phyloP scores from a whole-genome alignment of 2,113 vertebrate genomes.

The Dryoscopus gambensis region DNA sequence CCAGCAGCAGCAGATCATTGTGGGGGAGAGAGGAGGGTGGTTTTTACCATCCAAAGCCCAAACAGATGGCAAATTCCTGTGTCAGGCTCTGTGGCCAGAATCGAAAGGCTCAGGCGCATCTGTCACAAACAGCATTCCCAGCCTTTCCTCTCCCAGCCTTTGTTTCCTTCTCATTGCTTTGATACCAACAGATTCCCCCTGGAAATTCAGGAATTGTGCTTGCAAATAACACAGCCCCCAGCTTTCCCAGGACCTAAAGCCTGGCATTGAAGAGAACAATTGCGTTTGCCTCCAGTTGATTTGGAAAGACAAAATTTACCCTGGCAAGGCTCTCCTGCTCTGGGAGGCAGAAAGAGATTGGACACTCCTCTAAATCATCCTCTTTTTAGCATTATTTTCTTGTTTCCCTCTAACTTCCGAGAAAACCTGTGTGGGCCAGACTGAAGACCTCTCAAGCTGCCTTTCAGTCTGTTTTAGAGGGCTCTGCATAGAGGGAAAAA shows the following conservation, averaged over 20 bases:
- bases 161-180: conserved; percentile 36
- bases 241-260: conserved; percentile 3
- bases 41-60: not conserved
- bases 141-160: not conserved
- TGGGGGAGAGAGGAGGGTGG: not conserved
- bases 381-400: not conserved
- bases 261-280: not conserved
- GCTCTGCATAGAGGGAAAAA: not conserved
- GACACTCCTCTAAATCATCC: not conserved
- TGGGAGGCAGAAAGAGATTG: not conserved
- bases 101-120: not conserved
- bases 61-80: conserved; percentile 44
- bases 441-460: not conserved
- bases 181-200: conserved; percentile 12
- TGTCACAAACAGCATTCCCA: conserved; percentile 14
- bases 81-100: not conserved
- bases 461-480: not conserved
- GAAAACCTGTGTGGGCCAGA: not conserved
- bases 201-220: conserved; percentile 42
- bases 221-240: not conserved
- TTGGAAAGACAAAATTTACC: not conserved
- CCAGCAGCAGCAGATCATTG: not conserved
- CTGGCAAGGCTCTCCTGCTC: not conserved
- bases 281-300: not conserved
- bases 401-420: not conserved